These are phyloP conservation scores for Butorides virescens DNA, from an alignment of 2,113 vertebrate species.

Conservation along the genomic window DNA sequence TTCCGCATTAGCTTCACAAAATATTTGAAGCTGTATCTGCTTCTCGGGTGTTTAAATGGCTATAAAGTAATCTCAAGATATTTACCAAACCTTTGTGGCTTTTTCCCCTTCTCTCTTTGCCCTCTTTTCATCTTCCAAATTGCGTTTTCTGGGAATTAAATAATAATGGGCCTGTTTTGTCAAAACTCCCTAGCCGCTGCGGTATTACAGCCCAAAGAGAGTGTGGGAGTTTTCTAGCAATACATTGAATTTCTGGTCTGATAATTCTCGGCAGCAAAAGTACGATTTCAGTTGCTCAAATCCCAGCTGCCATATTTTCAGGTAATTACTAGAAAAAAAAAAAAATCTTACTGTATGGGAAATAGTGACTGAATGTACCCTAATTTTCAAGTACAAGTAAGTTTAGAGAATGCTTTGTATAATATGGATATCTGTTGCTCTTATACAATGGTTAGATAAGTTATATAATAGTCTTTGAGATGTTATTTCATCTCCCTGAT, in stretches of 20 bases:
- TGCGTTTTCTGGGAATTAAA: constrained; percentile 35
- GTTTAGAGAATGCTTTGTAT: neutral
- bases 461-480: constrained; percentile 1
- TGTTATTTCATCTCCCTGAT: constrained; percentile 28
- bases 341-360: neutral
- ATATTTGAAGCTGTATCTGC: neutral
- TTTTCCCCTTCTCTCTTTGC: neutral
- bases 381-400: neutral
- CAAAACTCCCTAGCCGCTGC: constrained; percentile 2
- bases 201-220: constrained; percentile 27
- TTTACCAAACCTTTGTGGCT: neutral
- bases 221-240: constrained; percentile 8
- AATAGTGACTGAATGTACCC: neutral
- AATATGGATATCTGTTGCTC: neutral
- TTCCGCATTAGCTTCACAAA: neutral
- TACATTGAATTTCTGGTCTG: constrained; percentile 28
- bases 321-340: constrained; percentile 43
- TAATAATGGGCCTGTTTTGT: constrained; percentile 24
- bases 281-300: constrained; percentile 51
- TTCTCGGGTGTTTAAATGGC: neutral
- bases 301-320: constrained; percentile 47
- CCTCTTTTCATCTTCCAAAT: constrained; percentile 37
- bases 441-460: neutral
- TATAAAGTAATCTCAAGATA: neutral
- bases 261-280: constrained; percentile 36